These are phyloP conservation scores for Alentia gelatinosa DNA, from an alignment of 2,888 invertebrate species.

Conservation along the genomic window DNA sequence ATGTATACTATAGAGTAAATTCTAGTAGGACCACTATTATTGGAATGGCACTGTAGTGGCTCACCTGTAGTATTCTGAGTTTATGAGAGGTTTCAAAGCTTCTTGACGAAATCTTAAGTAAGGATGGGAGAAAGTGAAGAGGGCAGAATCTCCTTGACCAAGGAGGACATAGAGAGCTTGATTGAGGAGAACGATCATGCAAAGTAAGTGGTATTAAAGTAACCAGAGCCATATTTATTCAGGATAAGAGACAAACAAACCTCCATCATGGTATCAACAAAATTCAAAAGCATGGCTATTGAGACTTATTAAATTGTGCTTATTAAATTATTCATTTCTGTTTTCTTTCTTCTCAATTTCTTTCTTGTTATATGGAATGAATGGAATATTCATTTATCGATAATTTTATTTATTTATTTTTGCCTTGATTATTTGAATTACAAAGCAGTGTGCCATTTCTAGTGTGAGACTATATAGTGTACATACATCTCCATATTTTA, in stretches of 20 bases:
- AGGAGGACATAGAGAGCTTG: background rate
- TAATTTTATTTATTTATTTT: too few relatives aligned
- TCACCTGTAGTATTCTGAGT: background rate
- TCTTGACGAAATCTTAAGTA: background rate
- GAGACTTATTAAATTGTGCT: background rate
- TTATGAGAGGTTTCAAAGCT: background rate
- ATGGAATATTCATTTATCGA: too few relatives aligned
- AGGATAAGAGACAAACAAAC: background rate
- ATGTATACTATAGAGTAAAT: background rate
- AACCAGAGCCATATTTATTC: background rate
- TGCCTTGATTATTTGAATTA: too few relatives aligned
- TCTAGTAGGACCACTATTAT: background rate
- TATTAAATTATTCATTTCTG: too few relatives aligned
- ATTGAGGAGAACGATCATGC: background rate
- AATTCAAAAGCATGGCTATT: background rate
- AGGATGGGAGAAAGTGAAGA: background rate
- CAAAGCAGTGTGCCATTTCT: too few relatives aligned
- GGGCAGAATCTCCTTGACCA: background rate
- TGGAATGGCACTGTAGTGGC: background rate
- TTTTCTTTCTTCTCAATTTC: too few relatives aligned
- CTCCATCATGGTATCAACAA: background rate
- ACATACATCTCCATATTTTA: too few relatives aligned
- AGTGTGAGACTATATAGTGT: too few relatives aligned
- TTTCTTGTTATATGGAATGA: too few relatives aligned
- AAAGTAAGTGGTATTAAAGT: background rate